Evolutionary conservation across 2,797 vertebrate genomes (phyloP).

Genomic region (Karalla daura): DNA sequence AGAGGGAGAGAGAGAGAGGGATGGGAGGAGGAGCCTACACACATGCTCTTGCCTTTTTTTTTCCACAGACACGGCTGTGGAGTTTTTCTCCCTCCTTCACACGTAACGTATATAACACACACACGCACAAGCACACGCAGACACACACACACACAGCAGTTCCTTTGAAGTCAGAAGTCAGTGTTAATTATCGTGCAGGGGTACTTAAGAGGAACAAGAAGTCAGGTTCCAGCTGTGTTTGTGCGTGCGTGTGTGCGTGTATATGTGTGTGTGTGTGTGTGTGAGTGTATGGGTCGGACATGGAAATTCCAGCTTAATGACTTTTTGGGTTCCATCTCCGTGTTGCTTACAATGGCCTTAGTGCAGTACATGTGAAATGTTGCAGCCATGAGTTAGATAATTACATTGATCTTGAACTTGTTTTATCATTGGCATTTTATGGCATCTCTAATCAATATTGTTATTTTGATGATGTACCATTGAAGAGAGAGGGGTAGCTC

Average conservation of each 20-base stretch:
- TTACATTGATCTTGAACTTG: no score
- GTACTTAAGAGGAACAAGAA: neutral
- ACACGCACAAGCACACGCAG: no score
- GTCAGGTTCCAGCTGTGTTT: constrained; percentile 12
- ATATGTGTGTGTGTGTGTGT: constrained; percentile 1
- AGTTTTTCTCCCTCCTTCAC: constrained; percentile 17
- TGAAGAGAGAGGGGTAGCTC: no score
- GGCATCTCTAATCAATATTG: no score
- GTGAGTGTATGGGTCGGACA: neutral
- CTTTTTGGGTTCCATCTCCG: no score
- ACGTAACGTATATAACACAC: no score
- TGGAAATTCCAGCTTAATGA: neutral
- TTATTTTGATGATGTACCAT: no score
- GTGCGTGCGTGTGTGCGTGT: no score
- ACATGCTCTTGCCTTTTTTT: neutral
- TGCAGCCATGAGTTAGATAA: no score
- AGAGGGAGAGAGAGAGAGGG: neutral
- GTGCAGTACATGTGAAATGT: no score
- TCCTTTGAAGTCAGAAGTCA: constrained; percentile 48
- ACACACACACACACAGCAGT: constrained; percentile 15
- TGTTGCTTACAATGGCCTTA: no score
- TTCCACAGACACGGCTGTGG: constrained; percentile 3
- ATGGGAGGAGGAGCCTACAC: constrained; percentile 44
- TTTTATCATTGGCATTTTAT: no score
- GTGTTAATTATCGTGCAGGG: constrained; percentile 35